These are phyloP conservation scores for Ennomos quercinarius DNA, from an alignment of 2,888 invertebrate species.

Conservation along the genomic window DNA sequence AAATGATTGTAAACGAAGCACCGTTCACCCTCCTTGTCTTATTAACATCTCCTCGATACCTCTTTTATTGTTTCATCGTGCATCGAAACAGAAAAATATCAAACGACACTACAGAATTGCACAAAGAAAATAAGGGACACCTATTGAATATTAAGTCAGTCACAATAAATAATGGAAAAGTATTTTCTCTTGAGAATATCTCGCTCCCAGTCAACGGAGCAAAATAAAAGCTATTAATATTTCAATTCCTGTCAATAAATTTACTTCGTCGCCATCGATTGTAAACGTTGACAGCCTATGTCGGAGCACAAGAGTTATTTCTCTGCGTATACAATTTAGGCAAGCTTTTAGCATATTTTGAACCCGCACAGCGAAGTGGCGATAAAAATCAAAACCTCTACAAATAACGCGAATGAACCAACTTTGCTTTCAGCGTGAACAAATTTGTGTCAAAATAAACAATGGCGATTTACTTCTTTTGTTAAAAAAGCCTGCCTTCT, in stretches of 20 bases:
- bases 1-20: constrained; percentile 62
- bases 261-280: constrained; percentile 28
- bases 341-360: constrained; percentile 14
- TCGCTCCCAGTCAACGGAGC: constrained; percentile 19
- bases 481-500: constrained; percentile 1
- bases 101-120: constrained; percentile 44
- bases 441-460: constrained; percentile 20
- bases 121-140: constrained; percentile 43
- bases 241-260: constrained; percentile 32
- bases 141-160: constrained; percentile 49
- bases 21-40: constrained; percentile 58
- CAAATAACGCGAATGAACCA: constrained; percentile 14
- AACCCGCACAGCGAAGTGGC: not conserved
- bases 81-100: constrained; percentile 58
- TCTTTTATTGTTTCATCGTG: constrained; percentile 52
- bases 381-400: constrained; percentile 7
- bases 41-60: constrained; percentile 56
- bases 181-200: constrained; percentile 29
- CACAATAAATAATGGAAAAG: constrained; percentile 40
- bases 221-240: constrained; percentile 36
- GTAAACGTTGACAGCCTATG: constrained; percentile 20
- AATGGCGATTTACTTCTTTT: constrained; percentile 10
- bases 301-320: constrained; percentile 16
- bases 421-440: constrained; percentile 23
- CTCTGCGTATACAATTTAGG: constrained; percentile 10